Evolutionary conservation across 2,888 invertebrate genomes (phyloP).

Genomic region (Acanthopleura granulata): DNA sequence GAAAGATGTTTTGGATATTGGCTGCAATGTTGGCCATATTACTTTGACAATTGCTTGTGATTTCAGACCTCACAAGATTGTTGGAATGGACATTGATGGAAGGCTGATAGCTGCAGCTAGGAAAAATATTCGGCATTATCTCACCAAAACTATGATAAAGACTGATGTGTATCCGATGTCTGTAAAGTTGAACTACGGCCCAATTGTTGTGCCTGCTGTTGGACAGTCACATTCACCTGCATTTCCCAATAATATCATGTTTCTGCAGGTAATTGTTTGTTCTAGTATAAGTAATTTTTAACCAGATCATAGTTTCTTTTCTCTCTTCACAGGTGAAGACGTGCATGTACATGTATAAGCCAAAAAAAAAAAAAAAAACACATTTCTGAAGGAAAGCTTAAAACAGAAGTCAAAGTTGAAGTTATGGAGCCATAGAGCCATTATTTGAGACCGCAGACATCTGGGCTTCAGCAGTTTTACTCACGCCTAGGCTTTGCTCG

Average conservation of each 20-base stretch:
- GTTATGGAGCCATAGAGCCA: too few relatives aligned
- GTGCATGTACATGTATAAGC: too few relatives aligned
- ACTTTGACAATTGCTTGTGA: slow-evolving; percentile 91
- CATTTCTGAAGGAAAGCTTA: too few relatives aligned
- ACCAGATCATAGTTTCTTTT: too few relatives aligned
- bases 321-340: too few relatives aligned
- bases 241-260: slow-evolving; percentile 92
- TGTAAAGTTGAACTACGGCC: slow-evolving; percentile 89
- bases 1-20: slow-evolving; percentile 95
- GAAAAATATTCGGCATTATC: slow-evolving; percentile 81
- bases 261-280: slow-evolving; percentile 80
- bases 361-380: too few relatives aligned
- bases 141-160: slow-evolving; percentile 60
- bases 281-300: too few relatives aligned
- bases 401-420: too few relatives aligned
- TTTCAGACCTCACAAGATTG: slow-evolving; percentile 84
- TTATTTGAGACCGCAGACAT: too few relatives aligned
- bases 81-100: slow-evolving; percentile 95
- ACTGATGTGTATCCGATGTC: slow-evolving; percentile 83
- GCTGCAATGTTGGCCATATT: slow-evolving; percentile 97
- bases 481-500: too few relatives aligned
- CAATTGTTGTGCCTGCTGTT: slow-evolving; percentile 73
- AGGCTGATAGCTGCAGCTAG: slow-evolving; percentile 84
- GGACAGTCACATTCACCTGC: slow-evolving; percentile 44
- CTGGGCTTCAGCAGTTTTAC: too few relatives aligned